A percentile compares a stretch with the other conserved stretches of the same genome.
Conservation (phyloP, 2,113 vertebrate genomes). For the Apus apus region DNA sequence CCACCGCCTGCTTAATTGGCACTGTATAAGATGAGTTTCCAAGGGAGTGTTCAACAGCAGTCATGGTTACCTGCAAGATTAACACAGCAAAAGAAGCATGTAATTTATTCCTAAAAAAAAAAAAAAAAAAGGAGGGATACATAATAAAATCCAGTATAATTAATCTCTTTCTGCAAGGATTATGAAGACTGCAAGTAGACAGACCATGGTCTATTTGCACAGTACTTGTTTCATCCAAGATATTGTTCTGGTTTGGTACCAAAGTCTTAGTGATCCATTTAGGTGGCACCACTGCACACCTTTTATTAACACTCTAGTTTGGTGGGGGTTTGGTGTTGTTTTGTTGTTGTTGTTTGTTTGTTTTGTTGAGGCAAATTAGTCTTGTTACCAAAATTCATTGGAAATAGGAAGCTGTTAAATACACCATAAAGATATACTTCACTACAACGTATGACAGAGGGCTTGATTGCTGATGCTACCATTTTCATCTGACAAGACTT, state of each 20-base stretch:
- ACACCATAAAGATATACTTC: not conserved
- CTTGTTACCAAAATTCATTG: not conserved
- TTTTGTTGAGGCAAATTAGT: not conserved
- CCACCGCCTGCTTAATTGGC: conserved; percentile 61
- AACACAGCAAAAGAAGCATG: conserved; percentile 45
- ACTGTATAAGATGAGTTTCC: conserved; percentile 54
- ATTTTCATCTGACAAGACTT: not conserved
- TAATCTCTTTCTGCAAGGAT: conserved; percentile 43
- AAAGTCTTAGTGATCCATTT: conserved; percentile 7
- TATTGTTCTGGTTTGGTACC: not conserved
- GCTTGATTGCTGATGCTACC: not conserved
- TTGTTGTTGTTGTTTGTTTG: not conserved
- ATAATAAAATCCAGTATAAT: conserved; percentile 54
- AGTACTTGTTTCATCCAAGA: not conserved
- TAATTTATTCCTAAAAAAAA: conserved; percentile 63
- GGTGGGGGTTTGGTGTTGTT: not conserved
- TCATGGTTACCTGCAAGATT: conserved; percentile 6
- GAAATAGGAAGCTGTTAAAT: not conserved
- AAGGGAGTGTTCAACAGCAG: conserved; percentile 33
- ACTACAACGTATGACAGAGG: not conserved
- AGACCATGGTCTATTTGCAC: not conserved
- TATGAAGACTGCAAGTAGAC: conserved; percentile 11
- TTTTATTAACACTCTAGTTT: not conserved
- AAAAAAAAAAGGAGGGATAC: conserved; percentile 41
- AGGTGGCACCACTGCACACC: not conserved